Evolutionary conservation across 2,888 invertebrate genomes (phyloP), one percentile per base, ranked within the genome.

Genomic region (Ellobium chinense): DNA sequence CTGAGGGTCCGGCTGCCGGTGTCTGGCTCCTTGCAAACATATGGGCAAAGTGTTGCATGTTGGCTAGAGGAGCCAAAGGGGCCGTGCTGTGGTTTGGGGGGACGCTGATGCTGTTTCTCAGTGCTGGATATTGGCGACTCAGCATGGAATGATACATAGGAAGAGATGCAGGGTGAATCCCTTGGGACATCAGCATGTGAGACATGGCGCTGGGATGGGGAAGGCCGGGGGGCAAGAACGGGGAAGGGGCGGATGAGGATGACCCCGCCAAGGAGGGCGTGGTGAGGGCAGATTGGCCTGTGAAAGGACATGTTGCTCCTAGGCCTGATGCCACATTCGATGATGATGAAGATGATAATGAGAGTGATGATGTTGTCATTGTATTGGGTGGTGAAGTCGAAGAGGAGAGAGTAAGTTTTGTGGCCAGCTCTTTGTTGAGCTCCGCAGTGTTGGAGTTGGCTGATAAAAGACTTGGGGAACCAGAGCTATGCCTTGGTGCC

Each of bases 41-140:
- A 34, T 81, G 78, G 2, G 83, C 80, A n/a, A 83, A 78, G 63
- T 80, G 81, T 66, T 82, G 81, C 82, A 83, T 81, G 73, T 39
- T 68, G 12, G 78, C 66, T 4, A 79, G 36, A 2, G 79, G 79
- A 27, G 72, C 37, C 21, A 34, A 29, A 18, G 79, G 54, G 0
- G 65, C 18, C 27, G 54, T 4, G 18, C 7, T 29, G 56, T 36
- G 58, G 60, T 66, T 58, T 31, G 36, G 18, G 37, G 60, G 36
- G 7, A 46, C 14, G 7, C 9, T 24, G 5, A 62, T 56, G 46
- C 46, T 77, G 74, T 68, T 62, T 36, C 58, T 34, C 21, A 65
- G 31, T 31, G 63, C 31, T 27, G 58, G 24, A 36, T 80, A 78
- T 36, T 82, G 82, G 1, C 65, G 68, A 14, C 60, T 78, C 58